Base-by-base conservation (phyloP, 2,888 invertebrate species). In the Erpobdella octoculata region DNA sequence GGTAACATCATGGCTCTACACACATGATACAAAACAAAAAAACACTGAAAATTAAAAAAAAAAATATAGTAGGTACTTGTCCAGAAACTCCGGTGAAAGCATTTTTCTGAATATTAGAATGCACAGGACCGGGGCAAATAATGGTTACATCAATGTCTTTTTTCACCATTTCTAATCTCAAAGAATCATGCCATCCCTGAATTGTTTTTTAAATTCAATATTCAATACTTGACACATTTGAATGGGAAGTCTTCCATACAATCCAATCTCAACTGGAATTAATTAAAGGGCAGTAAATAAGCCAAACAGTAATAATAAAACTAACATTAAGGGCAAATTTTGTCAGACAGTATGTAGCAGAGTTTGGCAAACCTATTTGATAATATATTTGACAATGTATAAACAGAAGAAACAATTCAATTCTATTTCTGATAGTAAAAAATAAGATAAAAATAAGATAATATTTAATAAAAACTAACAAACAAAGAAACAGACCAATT, bases 81-180 rank as follows among this genome's bases (percentile, higher is more conserved):
- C 88, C 88, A 1, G 81, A 77, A 76, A 86, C 86, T 6, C 84
- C 88, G 0, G 90, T 91, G 78, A 89, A 90, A 74, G 89, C 87
- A 78, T 88, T 87, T 41, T 86, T 80, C 41, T 90, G 84, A 75
- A 91, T 87, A 76, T 88, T 87, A 0, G 90, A 89, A 79, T 88
- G 88, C 21, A 88, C 86, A 2, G 91, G 90, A 5, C 91, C 91
- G 0, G 91, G 91, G 78, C 90, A 90, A 6, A 73, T 71, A 25
- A 74, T 61, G 28, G 75, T 75, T 31, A 76, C 71, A 33, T 69
- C 62, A 33, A 76, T 73, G 48, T 76, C 73, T 59, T 74, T 61
- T 5, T 65, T 6, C 9, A 36, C 28, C 21, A 71, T 21, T 65
- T 76, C 76, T 1, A 62, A n/a, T 8, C 71, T 35, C 31, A 76